Evolutionary conservation across 2,113 vertebrate genomes (phyloP).

Genomic region (Bambusicola thoracicus): DNA sequence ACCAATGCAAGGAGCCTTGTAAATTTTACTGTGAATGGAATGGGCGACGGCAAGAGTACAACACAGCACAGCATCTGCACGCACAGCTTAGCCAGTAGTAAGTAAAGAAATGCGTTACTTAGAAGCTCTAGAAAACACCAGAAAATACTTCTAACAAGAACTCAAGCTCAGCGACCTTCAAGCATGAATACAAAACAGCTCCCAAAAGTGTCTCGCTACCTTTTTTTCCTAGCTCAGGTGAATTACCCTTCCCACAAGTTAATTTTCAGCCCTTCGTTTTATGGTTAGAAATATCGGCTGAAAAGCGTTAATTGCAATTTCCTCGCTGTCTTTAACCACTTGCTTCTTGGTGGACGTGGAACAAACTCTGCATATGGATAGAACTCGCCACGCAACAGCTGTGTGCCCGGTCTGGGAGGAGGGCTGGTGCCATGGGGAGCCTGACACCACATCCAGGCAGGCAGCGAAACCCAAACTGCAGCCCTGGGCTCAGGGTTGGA

Average conservation of each 20-base stretch:
- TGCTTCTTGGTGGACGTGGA: not conserved
- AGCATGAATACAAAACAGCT: not conserved
- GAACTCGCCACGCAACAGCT: not conserved
- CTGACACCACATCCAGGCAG: not conserved
- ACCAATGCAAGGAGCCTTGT: constrained; percentile 47
- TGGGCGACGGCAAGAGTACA: not conserved
- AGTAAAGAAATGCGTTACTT: constrained; percentile 53
- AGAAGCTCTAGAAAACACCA: constrained; percentile 4
- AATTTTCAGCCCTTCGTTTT: not conserved
- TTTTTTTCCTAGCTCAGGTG: not conserved
- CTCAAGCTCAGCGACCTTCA: not conserved
- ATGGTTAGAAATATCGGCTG: not conserved
- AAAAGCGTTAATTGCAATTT: not conserved
- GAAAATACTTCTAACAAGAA: not conserved
- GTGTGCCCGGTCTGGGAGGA: rapidly evolving
- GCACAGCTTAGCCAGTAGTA: not conserved
- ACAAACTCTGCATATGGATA: rapidly evolving
- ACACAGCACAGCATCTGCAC: not conserved
- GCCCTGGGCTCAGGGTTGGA: not conserved
- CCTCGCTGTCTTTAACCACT: not conserved
- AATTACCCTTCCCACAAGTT: not conserved
- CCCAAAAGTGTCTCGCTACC: not conserved
- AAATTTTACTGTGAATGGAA: constrained; percentile 44
- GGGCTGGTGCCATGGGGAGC: not conserved
- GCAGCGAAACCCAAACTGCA: not conserved